A percentile compares a stretch with the other conserved stretches of the same genome.
Evolutionary conservation across 1,140 invertebrate species (phyloP).

Genomic region (Lepidostoma basale): DNA sequence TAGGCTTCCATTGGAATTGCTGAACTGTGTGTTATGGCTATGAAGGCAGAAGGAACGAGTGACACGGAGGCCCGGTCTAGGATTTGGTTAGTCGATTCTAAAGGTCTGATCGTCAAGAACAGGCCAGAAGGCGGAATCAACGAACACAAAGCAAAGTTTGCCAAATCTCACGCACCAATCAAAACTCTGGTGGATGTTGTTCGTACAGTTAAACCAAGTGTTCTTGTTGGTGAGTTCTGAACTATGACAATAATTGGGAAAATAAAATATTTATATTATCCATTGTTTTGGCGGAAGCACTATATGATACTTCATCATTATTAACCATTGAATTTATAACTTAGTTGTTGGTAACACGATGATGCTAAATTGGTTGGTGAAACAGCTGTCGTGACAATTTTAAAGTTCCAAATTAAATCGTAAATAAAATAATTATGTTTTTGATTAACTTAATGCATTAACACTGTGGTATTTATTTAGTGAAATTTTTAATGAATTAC

Average conservation of each 20-base stretch:
- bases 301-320: neutral
- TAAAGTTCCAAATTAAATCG: no score
- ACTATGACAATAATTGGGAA: neutral
- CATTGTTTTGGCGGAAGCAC: neutral
- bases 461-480: no score
- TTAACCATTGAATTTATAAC: no score
- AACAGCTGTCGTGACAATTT: no score
- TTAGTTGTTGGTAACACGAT: no score
- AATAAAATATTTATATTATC: neutral
- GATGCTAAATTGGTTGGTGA: no score
- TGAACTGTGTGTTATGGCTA: constrained; percentile 82
- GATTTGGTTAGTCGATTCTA: constrained; percentile 77
- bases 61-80: constrained; percentile 73
- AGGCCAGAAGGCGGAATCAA: constrained; percentile 75
- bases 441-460: no score
- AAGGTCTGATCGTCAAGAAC: constrained; percentile 76
- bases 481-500: constrained; percentile 2
- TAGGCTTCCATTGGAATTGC: constrained; percentile 88
- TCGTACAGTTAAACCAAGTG: constrained; percentile 77
- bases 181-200: constrained; percentile 79
- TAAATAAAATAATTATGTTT: no score
- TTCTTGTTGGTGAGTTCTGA: constrained; percentile 75
- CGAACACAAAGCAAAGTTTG: constrained; percentile 79
- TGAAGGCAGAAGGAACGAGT: constrained; percentile 78
- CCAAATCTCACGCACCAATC: constrained; percentile 72